Evolutionary conservation across 1,140 invertebrate genomes (phyloP).

Genomic region (Anastrepha obliqua): DNA sequence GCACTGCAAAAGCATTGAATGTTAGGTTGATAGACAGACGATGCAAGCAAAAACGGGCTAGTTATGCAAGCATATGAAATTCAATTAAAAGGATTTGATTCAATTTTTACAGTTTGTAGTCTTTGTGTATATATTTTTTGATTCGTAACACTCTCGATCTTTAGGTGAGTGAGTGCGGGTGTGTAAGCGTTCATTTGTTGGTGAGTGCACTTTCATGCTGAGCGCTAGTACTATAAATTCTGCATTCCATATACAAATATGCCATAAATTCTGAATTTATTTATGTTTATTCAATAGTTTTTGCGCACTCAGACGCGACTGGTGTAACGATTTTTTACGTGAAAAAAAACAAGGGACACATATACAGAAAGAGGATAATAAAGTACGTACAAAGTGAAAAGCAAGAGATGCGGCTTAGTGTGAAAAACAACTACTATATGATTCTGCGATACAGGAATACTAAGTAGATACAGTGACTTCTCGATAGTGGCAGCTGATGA

Average conservation of each 20-base stretch:
- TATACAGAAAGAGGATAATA: too few relatives aligned
- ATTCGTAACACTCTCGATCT: background rate
- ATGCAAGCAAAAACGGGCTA: background rate
- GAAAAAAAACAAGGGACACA: background rate
- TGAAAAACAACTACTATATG: too few relatives aligned
- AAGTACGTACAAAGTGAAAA: too few relatives aligned
- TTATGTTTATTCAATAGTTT: constrained; percentile 40
- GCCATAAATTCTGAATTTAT: constrained; percentile 46
- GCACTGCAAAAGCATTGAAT: background rate
- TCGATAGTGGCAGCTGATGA: too few relatives aligned
- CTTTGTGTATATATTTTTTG: background rate
- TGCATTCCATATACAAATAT: constrained; percentile 39
- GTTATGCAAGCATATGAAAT: constrained; percentile 42
- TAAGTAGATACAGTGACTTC: too few relatives aligned
- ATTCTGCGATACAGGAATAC: too few relatives aligned
- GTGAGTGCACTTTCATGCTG: background rate
- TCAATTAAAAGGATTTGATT: constrained; percentile 52
- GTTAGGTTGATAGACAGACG: background rate
- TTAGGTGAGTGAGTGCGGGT: background rate
- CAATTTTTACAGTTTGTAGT: constrained; percentile 31
- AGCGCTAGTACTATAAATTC: background rate
- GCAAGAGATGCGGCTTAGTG: too few relatives aligned
- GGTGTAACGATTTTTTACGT: background rate
- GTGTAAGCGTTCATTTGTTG: background rate
- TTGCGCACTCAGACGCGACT: background rate